Evolutionary conservation across 2,888 invertebrate genomes (phyloP).

Genomic region (Callinectes sapidus): DNA sequence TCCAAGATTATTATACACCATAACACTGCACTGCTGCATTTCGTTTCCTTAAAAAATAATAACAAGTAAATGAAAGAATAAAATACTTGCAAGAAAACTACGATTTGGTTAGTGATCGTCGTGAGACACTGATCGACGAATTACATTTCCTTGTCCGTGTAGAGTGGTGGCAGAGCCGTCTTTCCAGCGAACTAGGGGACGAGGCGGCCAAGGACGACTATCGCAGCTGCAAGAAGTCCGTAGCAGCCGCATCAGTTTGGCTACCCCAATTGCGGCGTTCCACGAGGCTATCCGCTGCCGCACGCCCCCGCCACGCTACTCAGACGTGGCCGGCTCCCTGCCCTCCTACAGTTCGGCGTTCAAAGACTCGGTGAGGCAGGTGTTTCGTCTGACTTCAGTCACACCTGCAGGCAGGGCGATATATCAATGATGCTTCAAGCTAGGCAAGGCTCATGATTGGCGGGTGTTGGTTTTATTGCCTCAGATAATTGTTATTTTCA

Average conservation of each 20-base stretch:
- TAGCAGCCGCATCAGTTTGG: not conserved
- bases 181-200: not conserved
- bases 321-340: not conserved
- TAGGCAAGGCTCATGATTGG: no score
- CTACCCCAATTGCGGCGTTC: not conserved
- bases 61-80: no score
- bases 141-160: not conserved
- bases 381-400: not conserved
- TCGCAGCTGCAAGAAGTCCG: not conserved
- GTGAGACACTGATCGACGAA: not conserved
- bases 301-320: not conserved
- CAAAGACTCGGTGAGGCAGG: not conserved
- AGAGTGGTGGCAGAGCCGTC: not conserved
- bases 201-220: not conserved
- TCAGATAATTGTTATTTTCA: no score
- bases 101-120: no score
- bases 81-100: no score
- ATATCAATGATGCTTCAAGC: not conserved
- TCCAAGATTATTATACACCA: not conserved
- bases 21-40: not conserved
- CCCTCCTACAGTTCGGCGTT: not conserved
- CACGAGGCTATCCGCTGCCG: not conserved
- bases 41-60: not conserved
- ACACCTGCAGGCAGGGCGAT: not conserved
- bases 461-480: no score